Evolutionary conservation across 2,113 vertebrate genomes (phyloP).

Genomic region (Lagopus muta): DNA sequence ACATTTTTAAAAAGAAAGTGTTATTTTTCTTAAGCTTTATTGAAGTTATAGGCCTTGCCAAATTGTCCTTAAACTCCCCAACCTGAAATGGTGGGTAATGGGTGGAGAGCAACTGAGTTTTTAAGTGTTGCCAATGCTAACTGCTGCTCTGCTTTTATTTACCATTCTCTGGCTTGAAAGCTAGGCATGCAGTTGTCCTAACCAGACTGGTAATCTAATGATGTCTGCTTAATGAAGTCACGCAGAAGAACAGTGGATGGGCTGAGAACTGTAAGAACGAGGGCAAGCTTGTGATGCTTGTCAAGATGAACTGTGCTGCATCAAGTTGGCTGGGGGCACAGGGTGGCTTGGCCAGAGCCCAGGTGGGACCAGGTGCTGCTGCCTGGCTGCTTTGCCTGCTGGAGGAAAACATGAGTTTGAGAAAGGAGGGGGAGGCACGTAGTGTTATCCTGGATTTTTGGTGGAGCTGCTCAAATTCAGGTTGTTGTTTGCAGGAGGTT

Average conservation of each 20-base stretch:
- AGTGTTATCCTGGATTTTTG: neutral
- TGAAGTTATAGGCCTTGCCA: neutral
- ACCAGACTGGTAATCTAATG: constrained; percentile 43
- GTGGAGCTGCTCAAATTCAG: neutral
- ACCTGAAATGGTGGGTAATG: neutral
- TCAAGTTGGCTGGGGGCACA: neutral
- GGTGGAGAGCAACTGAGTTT: neutral
- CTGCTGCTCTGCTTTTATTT: neutral
- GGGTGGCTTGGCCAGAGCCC: neutral
- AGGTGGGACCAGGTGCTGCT: accelerated
- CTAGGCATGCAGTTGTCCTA: neutral
- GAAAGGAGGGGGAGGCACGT: no score
- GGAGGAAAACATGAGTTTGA: neutral
- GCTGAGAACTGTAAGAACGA: neutral
- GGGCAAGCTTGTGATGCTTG: neutral
- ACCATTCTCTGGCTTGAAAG: neutral
- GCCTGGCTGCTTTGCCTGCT: neutral
- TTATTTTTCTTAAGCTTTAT: constrained; percentile 16
- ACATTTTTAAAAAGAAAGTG: constrained; percentile 32
- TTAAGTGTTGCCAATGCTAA: neutral
- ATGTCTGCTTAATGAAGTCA: neutral
- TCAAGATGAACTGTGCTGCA: neutral
- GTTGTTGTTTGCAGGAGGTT: neutral
- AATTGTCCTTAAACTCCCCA: neutral
- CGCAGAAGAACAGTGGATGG: neutral